phyloP scores from a whole-genome alignment of 2,888 invertebrate species.

The Eledona agricola region DNA sequence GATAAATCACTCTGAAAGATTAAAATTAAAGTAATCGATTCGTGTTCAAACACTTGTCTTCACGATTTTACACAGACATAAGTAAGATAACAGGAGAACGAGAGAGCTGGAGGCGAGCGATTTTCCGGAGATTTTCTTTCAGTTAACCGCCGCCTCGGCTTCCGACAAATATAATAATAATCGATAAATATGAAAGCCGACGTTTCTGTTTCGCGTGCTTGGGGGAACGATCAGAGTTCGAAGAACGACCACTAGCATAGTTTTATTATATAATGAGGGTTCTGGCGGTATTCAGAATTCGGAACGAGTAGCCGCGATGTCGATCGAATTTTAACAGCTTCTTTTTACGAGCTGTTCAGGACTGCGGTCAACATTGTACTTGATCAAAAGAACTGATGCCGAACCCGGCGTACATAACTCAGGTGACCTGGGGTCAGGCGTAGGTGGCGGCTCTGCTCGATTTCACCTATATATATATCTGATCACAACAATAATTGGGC shows the following conservation, averaged over 20 bases:
- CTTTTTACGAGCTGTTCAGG: constrained; percentile 35
- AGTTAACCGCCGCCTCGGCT: too few relatives aligned
- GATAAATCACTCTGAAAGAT: too few relatives aligned
- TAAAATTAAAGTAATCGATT: too few relatives aligned
- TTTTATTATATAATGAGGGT: constrained; percentile 23
- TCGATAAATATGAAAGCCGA: too few relatives aligned
- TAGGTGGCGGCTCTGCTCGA: constrained; percentile 33
- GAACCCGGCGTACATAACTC: constrained; percentile 29
- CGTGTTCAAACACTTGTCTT: too few relatives aligned
- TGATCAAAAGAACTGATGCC: constrained; percentile 36
- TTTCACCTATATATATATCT: constrained; percentile 20
- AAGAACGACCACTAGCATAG: constrained; percentile 4
- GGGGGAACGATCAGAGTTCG: constrained; percentile 1
- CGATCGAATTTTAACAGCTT: constrained; percentile 39
- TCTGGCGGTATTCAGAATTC: constrained; percentile 31
- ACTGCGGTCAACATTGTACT: constrained; percentile 35
- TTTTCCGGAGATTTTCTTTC: too few relatives aligned
- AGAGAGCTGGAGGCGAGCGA: too few relatives aligned
- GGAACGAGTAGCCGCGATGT: constrained; percentile 33
- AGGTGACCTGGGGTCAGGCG: constrained; percentile 33
- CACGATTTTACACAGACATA: too few relatives aligned
- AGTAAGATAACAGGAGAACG: too few relatives aligned
- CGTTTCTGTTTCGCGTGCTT: too few relatives aligned
- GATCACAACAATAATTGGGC: constrained; percentile 17
- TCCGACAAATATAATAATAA: too few relatives aligned